phyloP scores from a whole-genome alignment of 2,113 vertebrate species.

The Laterallus jamaicensis region DNA sequence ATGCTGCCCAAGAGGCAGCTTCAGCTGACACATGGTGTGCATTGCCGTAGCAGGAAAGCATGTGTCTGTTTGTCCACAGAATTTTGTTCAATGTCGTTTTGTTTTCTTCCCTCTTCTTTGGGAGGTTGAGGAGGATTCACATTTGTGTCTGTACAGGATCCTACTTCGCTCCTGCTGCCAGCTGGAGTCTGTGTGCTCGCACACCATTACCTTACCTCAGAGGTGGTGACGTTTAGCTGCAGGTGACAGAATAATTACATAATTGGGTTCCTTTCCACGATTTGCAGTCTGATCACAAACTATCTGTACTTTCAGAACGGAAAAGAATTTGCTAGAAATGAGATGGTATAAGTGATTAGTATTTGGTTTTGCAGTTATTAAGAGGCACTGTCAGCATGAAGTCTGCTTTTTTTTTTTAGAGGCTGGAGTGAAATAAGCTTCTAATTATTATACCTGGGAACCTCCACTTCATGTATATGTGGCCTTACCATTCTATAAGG shows the following conservation, averaged over 20 bases:
- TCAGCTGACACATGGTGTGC: not conserved
- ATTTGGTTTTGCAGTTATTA: not conserved
- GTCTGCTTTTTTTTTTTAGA: not conserved
- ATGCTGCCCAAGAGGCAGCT: not conserved
- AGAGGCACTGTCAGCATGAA: not conserved
- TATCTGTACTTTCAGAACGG: not conserved
- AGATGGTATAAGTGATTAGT: not conserved
- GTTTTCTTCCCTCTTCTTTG: not conserved
- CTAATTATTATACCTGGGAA: not conserved
- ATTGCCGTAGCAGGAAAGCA: not conserved
- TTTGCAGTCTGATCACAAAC: not conserved
- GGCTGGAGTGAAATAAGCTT: not conserved
- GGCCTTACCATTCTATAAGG: not conserved
- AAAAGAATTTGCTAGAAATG: not conserved
- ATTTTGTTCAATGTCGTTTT: not conserved
- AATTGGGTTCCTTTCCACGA: not conserved
- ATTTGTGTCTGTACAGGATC: not conserved
- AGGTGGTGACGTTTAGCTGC: not conserved
- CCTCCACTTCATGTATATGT: not conserved
- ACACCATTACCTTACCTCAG: not conserved
- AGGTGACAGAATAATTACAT: not conserved
- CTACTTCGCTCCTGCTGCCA: not conserved
- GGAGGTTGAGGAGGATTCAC: not conserved
- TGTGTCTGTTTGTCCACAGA: not conserved
- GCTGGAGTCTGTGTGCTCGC: not conserved